Evolutionary conservation across 1,140 invertebrate species (phyloP), one percentile per base, ranked within the genome.

Genomic region (Camponotus floridanus): DNA sequence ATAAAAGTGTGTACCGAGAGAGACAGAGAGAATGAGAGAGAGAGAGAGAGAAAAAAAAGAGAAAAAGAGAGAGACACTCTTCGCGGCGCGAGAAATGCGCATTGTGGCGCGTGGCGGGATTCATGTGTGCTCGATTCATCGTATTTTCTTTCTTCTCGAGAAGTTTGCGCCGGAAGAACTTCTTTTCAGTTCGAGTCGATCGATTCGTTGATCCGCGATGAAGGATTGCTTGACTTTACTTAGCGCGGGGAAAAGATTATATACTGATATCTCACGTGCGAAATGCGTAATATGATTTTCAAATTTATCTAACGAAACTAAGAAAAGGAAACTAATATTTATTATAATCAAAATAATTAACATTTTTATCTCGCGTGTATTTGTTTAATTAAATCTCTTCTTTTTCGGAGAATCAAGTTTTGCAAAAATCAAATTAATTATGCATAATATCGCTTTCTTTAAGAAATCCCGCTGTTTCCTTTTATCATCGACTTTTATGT

Each of bases 1-100:
- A 92, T 90, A 92, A 91, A 90, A 91, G 84, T 90, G 88, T 86
- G 89, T 87, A 91, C 79, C 88, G 84, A 65, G 55, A 74, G 51
- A 0, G 26, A 26, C 26, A 48, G 48, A 48, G 51, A 48, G 48
- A 48, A n/a, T 45, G 11, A 84, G 76, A 91, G 21, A 84, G 26
- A 26, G 78, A 91, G 26, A 51, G 48, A 51, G 51, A 48, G 48
- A 48, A n/a, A 67, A 8, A 84, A 51, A 4, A 51, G 51, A 48
- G 48, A 48, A 11, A 67, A 11, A 84, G 76, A 91, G 21, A 84
- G 21, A 84, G 78, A 91, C 65, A 45, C 79, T 86, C 48, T 76
- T 81, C 70, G 70, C 67, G 76, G 48, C 55, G 70, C 42, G 64
- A 48, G 80, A 70, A 15, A 80, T 33, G 76, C 39, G 61, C 42